Base-by-base conservation (phyloP, 2,113 vertebrate species). In the Scophthalmus maximus region DNA sequence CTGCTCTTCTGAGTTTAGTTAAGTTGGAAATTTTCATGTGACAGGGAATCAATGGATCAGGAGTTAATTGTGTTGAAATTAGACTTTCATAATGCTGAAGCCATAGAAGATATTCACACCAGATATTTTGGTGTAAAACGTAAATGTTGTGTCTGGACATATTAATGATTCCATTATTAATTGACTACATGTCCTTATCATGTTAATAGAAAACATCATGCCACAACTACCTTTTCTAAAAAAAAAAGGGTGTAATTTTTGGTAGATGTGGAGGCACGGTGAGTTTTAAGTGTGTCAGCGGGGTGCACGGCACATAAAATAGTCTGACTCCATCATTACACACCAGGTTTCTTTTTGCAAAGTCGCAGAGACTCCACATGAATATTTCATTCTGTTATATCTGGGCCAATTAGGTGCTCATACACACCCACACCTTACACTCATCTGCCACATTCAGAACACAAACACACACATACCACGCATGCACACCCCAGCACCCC, bases 331-430 rank as follows among this genome's bases (percentile, higher is more conserved):
- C 84, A 91, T 93, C 87, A 88, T 88, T 83, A 86, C 79, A 82
- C 83, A 84, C 89, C 87, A 80, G 81, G 89, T 87, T 89, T 88
- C 83, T 74, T 76, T 88, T 87, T 50, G 68, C 71, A 76, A 85
- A 86, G 76, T 73, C 65, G 46, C 78, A 2, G 51, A 47, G 57
- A 49, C 51, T 73, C 67, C 22, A 62, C 83, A 91, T 91, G 88
- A 92, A 92, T 92, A 91, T 93, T 92, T 93, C 85, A 89, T 92
- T 76, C 76, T 79, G 73, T 78, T 87, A 92, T 92, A 91, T 92
- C 91, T 91, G 87, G 91, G 89, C 91, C 91, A 93, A 92, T 92
- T 92, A 92, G 88, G 86, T 88, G 89, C 82, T 86, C 82, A 78
- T 64, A 83, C 83, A 83, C 63, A 73, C 83, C 79, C 87, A 83